Evolutionary conservation across 2,888 invertebrate genomes (phyloP), one percentile per base, ranked within the genome.

Genomic region (Siphlonurus alternatus): DNA sequence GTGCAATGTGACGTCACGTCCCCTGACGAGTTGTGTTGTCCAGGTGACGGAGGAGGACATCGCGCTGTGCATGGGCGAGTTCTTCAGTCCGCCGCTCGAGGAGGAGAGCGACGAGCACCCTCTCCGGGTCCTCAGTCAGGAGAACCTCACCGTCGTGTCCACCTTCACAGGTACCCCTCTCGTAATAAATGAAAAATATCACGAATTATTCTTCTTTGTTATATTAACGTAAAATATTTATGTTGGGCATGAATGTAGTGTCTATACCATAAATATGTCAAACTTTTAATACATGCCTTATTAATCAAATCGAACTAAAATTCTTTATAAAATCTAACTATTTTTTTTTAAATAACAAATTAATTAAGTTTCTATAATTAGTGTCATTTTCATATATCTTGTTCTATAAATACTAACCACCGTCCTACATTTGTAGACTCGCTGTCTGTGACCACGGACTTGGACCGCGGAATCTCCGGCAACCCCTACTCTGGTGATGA

Each of bases 91-190:
- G 59, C 73, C 87, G 51, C 83, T 83, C 0, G 87, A 88, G 75
- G 83, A 83, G 68, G 83, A 82, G 69, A 76, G 75, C 63, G 84
- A 87, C 67, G 89, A 89, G 72, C 93, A 94, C 79, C 93, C 93
- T 0, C 77, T 94, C 62, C 81, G 93, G 69, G 89, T 93, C 70
- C 80, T 94, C 56, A 93, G 93, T 72, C 90, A 93, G 77, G 93
- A 93, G 78, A 93, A 93, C 76, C 79, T 94, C 68, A 93, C 93
- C 3, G 87, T 91, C 22, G 90, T 93, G 7, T 93, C 93, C 38
- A 93, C 93, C 59, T 93, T 93, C 72, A 88, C 89, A 18, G 90
- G 89, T 79, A 74, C 78, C 71, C 74, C 72, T 2, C n/a, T 25
- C 59, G 2, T 10, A 20, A 15, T 18, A 1, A 18, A 23, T 10